Evolutionary conservation across 1,140 invertebrate genomes (phyloP), one percentile per base, ranked within the genome.

Genomic region (Stegodyphus mimosarum): DNA sequence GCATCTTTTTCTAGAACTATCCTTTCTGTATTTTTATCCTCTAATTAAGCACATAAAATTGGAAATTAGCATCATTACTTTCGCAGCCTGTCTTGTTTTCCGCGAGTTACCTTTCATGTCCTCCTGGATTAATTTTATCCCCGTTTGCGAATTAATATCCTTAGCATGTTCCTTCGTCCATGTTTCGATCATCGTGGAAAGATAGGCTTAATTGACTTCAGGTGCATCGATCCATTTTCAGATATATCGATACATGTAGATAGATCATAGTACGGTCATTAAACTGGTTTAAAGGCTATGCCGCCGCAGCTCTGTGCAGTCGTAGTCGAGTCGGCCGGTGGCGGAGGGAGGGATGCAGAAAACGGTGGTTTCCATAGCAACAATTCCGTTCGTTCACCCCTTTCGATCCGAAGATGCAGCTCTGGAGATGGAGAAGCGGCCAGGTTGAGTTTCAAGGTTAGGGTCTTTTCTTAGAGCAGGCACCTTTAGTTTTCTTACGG

Each of bases 341-440:
- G 15, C 9, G 15, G 55, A 15, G 64, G 7, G 67, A 60, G 9
- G 50, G 77, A 15, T 15, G 33, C 60, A 33, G 33, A 33, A 33
- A 33, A 33, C 33, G 33, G 33, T 33, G 7, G 77, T 79, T 69
- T 11, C 77, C 66, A 79, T 79, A n/a, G n/a, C 51, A 55, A 79
- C 77, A 11, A 33, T 18, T 15, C 10, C 66, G 77, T 79, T 70
- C 77, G 51, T 79, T 79, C 77, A 79, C 77, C 77, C 77, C 77
- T 79, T 79, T 79, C 77, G 77, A 79, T 79, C 77, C 77, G 77
- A 79, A 70, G 77, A 79, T 70, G 75, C 75, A 50, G 52, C 55
- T 60, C 55, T 7, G 52, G 5, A 53, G 73, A 75, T 75, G 63
- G 74, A 60, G 55, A 60, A 15, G 55, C 55, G 15, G 15, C 9